Percentiles rank a stretch among this genome's conserved stretches.
phyloP scores from a whole-genome alignment of 2,888 invertebrate genomes.

The Cenopis cana region DNA sequence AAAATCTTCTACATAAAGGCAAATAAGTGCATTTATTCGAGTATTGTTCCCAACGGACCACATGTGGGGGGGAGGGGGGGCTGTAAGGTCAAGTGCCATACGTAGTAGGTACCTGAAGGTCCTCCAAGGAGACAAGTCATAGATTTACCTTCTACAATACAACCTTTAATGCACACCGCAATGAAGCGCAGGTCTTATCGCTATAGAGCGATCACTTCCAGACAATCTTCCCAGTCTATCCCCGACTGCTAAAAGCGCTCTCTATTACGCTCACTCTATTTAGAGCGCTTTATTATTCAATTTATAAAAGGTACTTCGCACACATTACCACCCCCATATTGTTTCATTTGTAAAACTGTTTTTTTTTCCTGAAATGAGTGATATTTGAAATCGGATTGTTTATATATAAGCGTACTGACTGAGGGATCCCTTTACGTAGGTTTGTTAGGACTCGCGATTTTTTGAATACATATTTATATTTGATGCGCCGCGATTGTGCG shows the following conservation, averaged over 20 bases:
- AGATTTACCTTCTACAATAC: neutral
- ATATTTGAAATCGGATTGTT: conserved; percentile 50
- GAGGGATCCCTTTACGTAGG: conserved; percentile 47
- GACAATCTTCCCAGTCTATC: no score
- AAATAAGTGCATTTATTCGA: neutral
- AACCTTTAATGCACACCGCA: no score
- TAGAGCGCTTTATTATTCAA: neutral
- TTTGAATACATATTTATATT: conserved; percentile 28
- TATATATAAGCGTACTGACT: conserved; percentile 58
- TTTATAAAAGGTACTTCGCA: neutral
- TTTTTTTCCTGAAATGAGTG: conserved; percentile 48
- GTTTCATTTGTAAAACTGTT: conserved; percentile 40
- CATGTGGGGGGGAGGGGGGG: neutral
- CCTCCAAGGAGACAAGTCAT: neutral
- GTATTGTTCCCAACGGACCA: conserved; percentile 1
- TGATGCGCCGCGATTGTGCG: conserved; percentile 5
- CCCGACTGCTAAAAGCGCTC: no score
- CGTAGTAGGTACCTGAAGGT: neutral
- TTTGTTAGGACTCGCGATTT: conserved; percentile 26
- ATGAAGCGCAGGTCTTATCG: no score
- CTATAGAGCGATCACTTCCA: no score
- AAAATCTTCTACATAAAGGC: no score
- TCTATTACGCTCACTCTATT: no score
- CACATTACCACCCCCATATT: conserved; percentile 19
- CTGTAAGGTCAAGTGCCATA: conserved; percentile 1